phyloP scores from a whole-genome alignment of 2,888 invertebrate species.

The Serripes groenlandicus region DNA sequence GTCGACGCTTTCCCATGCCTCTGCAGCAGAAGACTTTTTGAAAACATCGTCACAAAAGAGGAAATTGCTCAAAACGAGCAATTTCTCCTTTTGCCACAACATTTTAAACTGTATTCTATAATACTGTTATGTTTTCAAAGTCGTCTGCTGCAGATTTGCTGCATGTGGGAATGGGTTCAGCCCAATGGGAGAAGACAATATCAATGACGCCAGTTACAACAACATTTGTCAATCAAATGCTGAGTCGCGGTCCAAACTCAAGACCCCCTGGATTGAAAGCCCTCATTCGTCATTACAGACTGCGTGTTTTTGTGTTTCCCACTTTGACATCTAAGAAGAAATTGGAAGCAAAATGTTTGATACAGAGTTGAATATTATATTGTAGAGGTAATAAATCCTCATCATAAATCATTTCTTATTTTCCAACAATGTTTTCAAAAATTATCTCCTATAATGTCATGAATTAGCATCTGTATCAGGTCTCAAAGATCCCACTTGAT shows the following conservation, averaged over 20 bases:
- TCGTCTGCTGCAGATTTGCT: background rate
- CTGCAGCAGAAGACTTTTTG: background rate
- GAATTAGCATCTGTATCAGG: too few relatives aligned
- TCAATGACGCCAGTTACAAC: too few relatives aligned
- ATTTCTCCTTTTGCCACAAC: background rate
- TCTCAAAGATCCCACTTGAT: too few relatives aligned
- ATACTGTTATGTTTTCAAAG: background rate
- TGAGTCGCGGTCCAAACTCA: too few relatives aligned
- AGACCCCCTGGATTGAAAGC: too few relatives aligned
- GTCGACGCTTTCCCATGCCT: background rate
- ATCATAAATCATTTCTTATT: background rate
- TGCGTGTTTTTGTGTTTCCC: too few relatives aligned
- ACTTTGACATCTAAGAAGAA: too few relatives aligned
- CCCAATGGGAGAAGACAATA: background rate
- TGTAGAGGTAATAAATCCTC: background rate
- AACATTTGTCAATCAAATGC: too few relatives aligned
- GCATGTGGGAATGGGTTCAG: background rate
- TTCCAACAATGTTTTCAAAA: constrained; percentile 1
- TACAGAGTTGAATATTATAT: background rate
- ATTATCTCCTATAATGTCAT: background rate
- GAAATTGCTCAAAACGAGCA: background rate
- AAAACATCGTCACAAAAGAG: background rate
- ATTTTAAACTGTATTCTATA: background rate
- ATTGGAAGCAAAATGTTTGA: too few relatives aligned
- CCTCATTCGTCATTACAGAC: too few relatives aligned